phyloP scores from a whole-genome alignment of 2,888 invertebrate species.

The Trissonchulus sp. region DNA sequence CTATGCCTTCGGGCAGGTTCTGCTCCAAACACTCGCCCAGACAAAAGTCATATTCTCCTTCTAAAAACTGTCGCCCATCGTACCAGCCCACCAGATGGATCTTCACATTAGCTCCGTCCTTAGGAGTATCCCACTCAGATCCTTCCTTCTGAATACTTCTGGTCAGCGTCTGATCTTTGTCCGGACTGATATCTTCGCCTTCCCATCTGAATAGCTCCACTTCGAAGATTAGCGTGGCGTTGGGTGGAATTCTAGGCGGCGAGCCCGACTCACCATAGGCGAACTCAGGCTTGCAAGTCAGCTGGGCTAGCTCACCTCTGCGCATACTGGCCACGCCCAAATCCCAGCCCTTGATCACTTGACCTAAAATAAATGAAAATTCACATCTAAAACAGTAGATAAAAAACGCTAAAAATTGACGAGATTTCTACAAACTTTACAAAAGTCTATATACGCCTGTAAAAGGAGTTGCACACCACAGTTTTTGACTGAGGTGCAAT shows the following conservation, averaged over 20 bases:
- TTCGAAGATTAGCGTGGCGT: constrained; percentile 80
- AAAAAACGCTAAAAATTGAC: too few relatives aligned
- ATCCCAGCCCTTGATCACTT: constrained; percentile 89
- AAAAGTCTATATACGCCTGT: too few relatives aligned
- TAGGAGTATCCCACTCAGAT: constrained; percentile 66
- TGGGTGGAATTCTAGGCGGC: constrained; percentile 79
- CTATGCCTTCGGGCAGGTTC: constrained; percentile 72
- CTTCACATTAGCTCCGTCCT: constrained; percentile 74
- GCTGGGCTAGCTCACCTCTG: constrained; percentile 65
- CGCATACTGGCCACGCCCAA: constrained; percentile 88
- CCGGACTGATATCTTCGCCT: constrained; percentile 74
- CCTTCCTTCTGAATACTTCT: constrained; percentile 67
- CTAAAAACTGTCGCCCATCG: constrained; percentile 67
- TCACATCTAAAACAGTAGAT: too few relatives aligned
- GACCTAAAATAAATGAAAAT: constrained; percentile 57
- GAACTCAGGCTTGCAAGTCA: constrained; percentile 80
- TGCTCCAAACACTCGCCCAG: constrained; percentile 76
- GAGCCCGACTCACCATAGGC: constrained; percentile 79
- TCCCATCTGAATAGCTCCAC: constrained; percentile 38
- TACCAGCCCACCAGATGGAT: constrained; percentile 68
- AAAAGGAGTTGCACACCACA: too few relatives aligned
- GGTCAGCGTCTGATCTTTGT: constrained; percentile 74
- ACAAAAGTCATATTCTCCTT: constrained; percentile 70
- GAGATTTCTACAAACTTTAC: too few relatives aligned
- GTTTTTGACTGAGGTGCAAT: too few relatives aligned